Evolutionary conservation across 2,888 invertebrate species (phyloP), one percentile per base, ranked within the genome.

Genomic region (Cacoxenus indagator): DNA sequence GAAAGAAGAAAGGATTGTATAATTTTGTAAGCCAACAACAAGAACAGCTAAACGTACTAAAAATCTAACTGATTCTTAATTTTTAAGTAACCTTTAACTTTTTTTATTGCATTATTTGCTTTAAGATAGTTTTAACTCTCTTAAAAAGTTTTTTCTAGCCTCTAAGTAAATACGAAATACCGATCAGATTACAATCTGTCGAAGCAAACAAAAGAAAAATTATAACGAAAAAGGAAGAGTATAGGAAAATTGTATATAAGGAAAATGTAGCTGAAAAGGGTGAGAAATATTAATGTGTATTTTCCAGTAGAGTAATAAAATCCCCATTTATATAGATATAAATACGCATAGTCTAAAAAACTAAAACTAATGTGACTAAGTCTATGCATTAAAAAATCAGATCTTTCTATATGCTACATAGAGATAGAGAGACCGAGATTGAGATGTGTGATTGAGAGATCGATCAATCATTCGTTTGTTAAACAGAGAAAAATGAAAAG

Each of bases 281-380:
- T 37, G 8, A 5, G 14, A 37, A 51, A 31, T 24, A 31, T 37
- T 54, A 31, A 45, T 37, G 37, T 54, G 27, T 65, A 65, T 31
- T 37, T 29, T 65, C 24, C 54, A 65, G 65, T 54, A 65, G 54
- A 65, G 26, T 67, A 55, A 48, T n/a, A 26, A 14, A 59, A 59
- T n/a, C n/a, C 26, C 59, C 61, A 67, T 67, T 48, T 59, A 67
- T 61, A 67, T 59, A 67, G 19, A 65, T 29, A 48, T 61, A 61
- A 9, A 55, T 57, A 66, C 17, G 26, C 27, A 57, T 26, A 59
- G 57, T 65, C 54, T 43, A 55, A 65, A 70, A 57, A 61, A 22
- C 65, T 22, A 66, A 59, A 73, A 74, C 74, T 74, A 74, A 72
- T 78, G 78, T 76, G 77, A 79, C 72, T 67, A 57, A 73, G 64